Evolutionary conservation across 2,797 vertebrate genomes (phyloP), one percentile per base, ranked within the genome.

Genomic region (Poecile montanus): DNA sequence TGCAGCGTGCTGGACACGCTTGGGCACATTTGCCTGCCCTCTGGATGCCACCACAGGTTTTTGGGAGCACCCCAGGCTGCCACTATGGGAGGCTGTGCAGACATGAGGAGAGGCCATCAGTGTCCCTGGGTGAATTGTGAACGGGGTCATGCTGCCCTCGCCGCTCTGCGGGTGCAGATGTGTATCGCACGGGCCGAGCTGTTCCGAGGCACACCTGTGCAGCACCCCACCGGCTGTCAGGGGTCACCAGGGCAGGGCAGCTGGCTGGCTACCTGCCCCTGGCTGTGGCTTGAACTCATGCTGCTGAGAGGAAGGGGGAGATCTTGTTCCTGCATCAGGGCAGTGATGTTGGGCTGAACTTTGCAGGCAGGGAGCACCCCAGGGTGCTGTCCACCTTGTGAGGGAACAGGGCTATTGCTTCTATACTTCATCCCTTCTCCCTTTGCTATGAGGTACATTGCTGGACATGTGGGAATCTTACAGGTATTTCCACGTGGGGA

Each of bases 101-200:
- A 25, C 2, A 6, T 4, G 57, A 53, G 61, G 29, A 42, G 22
- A 38, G 5, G 51, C 29, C 4, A 6, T 13, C 20, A 54, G 57
- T 4, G 4, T 61, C 50, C 42, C 38, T 12, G 45, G 20, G 47
- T 51, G 27, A 91, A 53, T 6, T 7, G 5, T 3, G 18, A 38
- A 58, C 2, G n/a, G 44, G 14, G 7, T 20, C 0, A 0, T 66
- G 66, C 65, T 83, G 20, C 14, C 21, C 23, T 78, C 0, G 0
- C 29, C 5, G 13, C 57, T 36, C 79, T 3, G 6, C 0, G 0
- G 48, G 10, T 3, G 47, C 48, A 48, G 21, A 66, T 62, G 36
- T 1, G 1, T 51, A 3, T 16, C 38, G 65, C 51, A 42, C 0
- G 5, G 34, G 36, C 40, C 1, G 8, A 51, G 34, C 5, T 71